Evolutionary conservation across 1,140 invertebrate genomes (phyloP), one percentile per base, ranked within the genome.

Genomic region (Megathymus violae): DNA sequence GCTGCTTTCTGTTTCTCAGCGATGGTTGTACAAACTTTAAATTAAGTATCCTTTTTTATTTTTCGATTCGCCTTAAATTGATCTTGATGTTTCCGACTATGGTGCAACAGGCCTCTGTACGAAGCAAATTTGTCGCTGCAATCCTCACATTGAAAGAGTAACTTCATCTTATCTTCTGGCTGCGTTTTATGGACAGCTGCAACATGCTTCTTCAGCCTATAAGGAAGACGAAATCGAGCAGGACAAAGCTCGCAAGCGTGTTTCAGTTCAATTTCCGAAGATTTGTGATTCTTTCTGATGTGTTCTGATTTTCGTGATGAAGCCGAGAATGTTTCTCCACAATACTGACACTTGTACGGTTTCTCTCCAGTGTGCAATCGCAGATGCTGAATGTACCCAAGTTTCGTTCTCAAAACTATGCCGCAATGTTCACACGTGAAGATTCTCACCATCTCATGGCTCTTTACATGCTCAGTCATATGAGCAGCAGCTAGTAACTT

Each of bases 221-320:
- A 86, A 0, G 86, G 86, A 4, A 83, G 38, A 1, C 71, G 46
- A 31, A 89, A 89, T 7, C 58, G 71, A 0, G 86, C 86, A 0
- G 82, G 74, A 60, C 86, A 89, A 4, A 73, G 52, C 0, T 72
- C 51, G 40, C 86, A 89, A 0, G 52, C 68, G 46, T 89, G 80
- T 25, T 76, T 86, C 22, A 87, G 36, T 7, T 73, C 44, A 0
- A 66, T 64, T 16, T 78, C 68, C 0, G 58, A n/a, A 0, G 38
- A 61, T 17, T 72, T 80, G 48, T 89, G 84, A 1, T 40, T 40
- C 41, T 71, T 85, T 0, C 78, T 63, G n/a, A 89, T 72, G 44
- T 89, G 86, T 52, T 85, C 82, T 0, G 86, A 89, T 3, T 80
- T 54, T 50, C 84, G 67, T 0, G 86, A 89, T 0, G 86, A 87